Conservation (phyloP, 1,140 invertebrate species). For the Ctenoplectra terminalis region DNA sequence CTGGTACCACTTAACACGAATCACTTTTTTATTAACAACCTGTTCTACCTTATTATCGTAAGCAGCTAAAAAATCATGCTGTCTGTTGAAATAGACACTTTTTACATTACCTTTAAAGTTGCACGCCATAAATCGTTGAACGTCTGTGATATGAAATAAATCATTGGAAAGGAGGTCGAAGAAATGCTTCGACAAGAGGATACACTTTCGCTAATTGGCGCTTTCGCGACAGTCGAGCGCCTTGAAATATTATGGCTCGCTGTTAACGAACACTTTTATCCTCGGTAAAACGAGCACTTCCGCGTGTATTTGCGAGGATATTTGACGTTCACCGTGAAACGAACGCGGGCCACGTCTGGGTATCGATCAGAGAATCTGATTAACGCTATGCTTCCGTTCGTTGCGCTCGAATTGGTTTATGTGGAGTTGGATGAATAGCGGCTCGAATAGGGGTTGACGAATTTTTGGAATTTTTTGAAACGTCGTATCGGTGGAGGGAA, state of each 20-base stretch:
- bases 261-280: background rate
- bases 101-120: background rate
- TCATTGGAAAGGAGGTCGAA: constrained; percentile 15
- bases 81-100: background rate
- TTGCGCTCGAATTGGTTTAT: background rate
- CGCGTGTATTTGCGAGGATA: too few relatives aligned
- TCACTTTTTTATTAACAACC: too few relatives aligned
- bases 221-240: constrained; percentile 6
- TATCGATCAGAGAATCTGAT: background rate
- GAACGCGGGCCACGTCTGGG: too few relatives aligned
- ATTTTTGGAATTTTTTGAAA: background rate
- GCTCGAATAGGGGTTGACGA: background rate
- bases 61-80: background rate
- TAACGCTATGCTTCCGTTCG: background rate
- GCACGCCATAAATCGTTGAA: constrained; percentile 6
- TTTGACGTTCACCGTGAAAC: background rate
- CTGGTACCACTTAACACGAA: too few relatives aligned
- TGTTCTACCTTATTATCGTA: too few relatives aligned
- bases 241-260: background rate
- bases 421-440: background rate
- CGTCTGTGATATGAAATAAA: background rate
- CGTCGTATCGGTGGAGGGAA: background rate
- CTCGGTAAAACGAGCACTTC: background rate
- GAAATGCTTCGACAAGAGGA: constrained; percentile 23
- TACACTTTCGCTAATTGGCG: constrained; percentile 47